Percentiles rank a stretch among this genome's conserved stretches.
These are phyloP conservation scores for Drosophila bocki DNA, from an alignment of 1,140 invertebrate species.

Conservation along the genomic window DNA sequence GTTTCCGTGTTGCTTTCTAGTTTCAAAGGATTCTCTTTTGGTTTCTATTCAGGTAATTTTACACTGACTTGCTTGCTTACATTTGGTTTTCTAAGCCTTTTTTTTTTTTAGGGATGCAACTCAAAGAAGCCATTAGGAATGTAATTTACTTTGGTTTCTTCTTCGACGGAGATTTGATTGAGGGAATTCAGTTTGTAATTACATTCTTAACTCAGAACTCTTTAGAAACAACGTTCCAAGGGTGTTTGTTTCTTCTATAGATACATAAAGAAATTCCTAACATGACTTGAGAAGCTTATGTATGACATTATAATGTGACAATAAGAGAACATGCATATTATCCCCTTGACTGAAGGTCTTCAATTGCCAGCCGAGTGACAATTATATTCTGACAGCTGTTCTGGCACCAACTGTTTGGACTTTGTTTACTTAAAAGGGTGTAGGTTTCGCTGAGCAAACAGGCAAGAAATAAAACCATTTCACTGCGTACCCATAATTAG, in stretches of 20 bases:
- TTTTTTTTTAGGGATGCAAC: not conserved
- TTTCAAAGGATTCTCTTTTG: not conserved
- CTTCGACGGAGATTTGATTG: not conserved
- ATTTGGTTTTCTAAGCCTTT: not conserved
- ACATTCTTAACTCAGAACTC: not conserved
- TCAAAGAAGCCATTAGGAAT: not conserved
- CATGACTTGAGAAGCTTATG: not conserved
- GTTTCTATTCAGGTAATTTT: not conserved
- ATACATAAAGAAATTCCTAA: not conserved
- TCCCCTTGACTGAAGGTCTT: not conserved
- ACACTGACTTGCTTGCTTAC: not conserved
- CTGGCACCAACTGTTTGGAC: constrained; percentile 6
- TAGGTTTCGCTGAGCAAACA: not conserved
- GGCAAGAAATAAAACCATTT: not conserved
- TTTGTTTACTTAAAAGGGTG: not conserved
- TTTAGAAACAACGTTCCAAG: not conserved
- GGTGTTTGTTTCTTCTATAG: not conserved
- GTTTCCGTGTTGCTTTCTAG: not conserved
- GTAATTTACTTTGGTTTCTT: not conserved
- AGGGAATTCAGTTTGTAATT: constrained; percentile 3
- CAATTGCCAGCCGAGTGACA: constrained; percentile 19
- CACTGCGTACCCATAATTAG: constrained; percentile 1
- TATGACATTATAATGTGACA: constrained; percentile 20
- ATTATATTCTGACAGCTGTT: constrained; percentile 21
- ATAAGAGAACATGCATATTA: constrained; percentile 17